Evolutionary conservation across 2,888 invertebrate species (phyloP).

Genomic region (Gibbula magus): DNA sequence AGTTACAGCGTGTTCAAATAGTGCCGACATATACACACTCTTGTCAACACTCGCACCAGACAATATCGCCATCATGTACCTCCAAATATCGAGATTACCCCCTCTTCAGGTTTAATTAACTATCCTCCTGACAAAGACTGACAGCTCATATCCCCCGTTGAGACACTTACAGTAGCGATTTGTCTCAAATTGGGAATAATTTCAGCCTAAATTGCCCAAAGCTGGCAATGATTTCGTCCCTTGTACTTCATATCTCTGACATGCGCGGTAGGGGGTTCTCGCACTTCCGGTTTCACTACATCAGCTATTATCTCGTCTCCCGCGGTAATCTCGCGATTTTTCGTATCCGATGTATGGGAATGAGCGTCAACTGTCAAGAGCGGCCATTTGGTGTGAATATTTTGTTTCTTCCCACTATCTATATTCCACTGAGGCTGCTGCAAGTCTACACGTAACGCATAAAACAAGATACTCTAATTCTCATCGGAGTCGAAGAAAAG

Average conservation of each 20-base stretch:
- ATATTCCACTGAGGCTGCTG: too few species aligned
- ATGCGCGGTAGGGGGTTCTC: conserved; percentile 12
- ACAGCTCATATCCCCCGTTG: conserved; percentile 5
- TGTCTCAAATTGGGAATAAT: conserved; percentile 20
- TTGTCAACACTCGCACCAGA: neutral
- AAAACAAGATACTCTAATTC: too few species aligned
- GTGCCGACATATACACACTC: neutral
- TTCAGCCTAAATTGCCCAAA: conserved; percentile 19
- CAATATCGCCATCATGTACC: neutral
- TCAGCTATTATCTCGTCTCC: conserved; percentile 9
- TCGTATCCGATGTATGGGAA: neutral
- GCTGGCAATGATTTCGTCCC: conserved; percentile 14
- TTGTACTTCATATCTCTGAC: conserved; percentile 22
- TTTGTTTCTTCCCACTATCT: too few species aligned
- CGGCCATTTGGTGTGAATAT: too few species aligned
- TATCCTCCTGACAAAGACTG: conserved; percentile 4
- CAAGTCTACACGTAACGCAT: too few species aligned
- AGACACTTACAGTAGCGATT: conserved; percentile 17
- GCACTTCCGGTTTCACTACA: conserved; percentile 15
- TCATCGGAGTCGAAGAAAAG: too few species aligned
- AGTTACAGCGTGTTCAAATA: conserved; percentile 6
- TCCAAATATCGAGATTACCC: neutral
- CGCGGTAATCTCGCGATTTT: neutral
- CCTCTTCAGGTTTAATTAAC: conserved; percentile 14
- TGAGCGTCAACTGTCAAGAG: neutral